Evolutionary conservation across 1,140 invertebrate species (phyloP).

Genomic region (Bacillus rossius): DNA sequence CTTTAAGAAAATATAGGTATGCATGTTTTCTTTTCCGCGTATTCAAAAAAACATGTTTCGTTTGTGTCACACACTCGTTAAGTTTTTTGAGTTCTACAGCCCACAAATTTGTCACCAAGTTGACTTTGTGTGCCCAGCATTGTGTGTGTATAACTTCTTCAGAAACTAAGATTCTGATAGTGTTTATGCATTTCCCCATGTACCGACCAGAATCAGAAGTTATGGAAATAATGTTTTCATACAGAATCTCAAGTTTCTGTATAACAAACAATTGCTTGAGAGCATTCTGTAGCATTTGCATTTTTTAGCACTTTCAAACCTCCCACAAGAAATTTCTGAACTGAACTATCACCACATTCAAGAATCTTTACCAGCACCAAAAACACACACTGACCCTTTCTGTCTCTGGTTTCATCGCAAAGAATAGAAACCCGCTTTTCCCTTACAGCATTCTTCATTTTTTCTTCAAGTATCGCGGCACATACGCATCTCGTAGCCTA

Average conservation of each 20-base stretch:
- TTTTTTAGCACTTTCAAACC: not conserved
- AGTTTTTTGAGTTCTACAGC: no score
- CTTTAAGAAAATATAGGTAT: no score
- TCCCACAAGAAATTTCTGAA: not conserved
- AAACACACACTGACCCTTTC: not conserved
- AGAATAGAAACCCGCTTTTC: no score
- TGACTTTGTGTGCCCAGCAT: constrained; percentile 7
- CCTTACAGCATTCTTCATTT: no score
- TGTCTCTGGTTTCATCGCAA: not conserved
- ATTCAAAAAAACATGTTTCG: no score
- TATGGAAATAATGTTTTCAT: not conserved
- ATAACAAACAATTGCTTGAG: not conserved
- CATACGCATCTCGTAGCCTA: no score
- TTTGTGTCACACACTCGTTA: no score
- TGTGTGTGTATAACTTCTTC: constrained; percentile 1
- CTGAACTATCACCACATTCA: not conserved
- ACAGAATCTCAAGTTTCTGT: not conserved
- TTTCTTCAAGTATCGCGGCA: no score
- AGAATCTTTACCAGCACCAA: not conserved
- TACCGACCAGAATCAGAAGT: constrained; percentile 2
- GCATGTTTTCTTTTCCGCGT: no score
- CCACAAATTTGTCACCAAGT: no score
- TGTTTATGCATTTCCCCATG: constrained; percentile 6
- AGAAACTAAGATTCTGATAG: not conserved
- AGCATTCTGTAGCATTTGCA: constrained; percentile 7